These are phyloP conservation scores for Gymnorhina tibicen DNA, from an alignment of 2,113 vertebrate genomes.

Conservation along the genomic window DNA sequence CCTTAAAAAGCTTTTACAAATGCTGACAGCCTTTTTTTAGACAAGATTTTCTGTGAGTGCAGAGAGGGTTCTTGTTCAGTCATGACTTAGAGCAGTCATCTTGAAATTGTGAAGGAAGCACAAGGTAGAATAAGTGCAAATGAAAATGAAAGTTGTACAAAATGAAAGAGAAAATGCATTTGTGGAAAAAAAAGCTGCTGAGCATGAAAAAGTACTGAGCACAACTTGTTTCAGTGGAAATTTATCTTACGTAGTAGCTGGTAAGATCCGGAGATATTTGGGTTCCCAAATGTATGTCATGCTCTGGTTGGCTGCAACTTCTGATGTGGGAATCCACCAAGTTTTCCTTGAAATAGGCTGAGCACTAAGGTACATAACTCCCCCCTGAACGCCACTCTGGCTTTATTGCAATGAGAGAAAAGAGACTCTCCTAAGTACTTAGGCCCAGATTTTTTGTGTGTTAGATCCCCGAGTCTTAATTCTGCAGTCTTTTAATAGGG, in stretches of 20 bases:
- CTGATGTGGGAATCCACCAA: not conserved
- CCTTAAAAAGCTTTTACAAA: not conserved
- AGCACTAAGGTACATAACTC: not conserved
- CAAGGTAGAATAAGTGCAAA: not conserved
- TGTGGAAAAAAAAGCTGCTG: not conserved
- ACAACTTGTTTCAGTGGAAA: not conserved
- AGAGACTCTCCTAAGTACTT: not conserved
- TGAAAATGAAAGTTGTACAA: not conserved
- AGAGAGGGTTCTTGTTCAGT: not conserved
- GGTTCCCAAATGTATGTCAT: fast-evolving
- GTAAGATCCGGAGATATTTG: not conserved
- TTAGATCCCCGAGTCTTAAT: not conserved
- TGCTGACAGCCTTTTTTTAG: not conserved
- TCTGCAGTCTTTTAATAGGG: not conserved
- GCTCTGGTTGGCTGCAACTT: not conserved
- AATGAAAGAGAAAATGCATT: not conserved
- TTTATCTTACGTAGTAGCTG: not conserved
- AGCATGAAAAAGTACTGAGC: not conserved
- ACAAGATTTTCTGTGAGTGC: not conserved
- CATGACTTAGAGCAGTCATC: not conserved
- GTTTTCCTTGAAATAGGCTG: not conserved
- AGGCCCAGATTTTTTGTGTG: not conserved
- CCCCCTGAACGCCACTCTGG: not conserved
- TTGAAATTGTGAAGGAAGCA: not conserved
- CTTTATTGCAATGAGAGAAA: not conserved